Base-by-base conservation (phyloP, 2,113 vertebrate species). In the Penelope pileata region DNA sequence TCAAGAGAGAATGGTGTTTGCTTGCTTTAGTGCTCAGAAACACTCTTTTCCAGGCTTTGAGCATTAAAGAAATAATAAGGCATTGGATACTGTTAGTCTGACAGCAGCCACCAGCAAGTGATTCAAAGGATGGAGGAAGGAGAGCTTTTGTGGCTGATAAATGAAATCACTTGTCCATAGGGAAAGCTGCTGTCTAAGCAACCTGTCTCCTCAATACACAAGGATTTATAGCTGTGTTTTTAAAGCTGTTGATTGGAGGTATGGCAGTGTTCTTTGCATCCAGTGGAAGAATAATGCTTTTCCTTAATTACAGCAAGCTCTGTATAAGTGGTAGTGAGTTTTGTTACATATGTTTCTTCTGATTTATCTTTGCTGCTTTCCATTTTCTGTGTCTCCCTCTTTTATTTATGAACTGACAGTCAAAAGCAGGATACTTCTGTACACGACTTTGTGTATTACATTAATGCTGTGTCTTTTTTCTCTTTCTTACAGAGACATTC, bases 371-470 rank as follows among this genome's bases (percentile, higher is more conserved):
- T 53, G 64, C 82, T 47, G 34, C 26, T 70, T 51, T 56, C 36
- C 5, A 6, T 89, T 80, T 75, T 64, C 43, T 75, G 7, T 64
- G 29, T 75, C 48, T 80, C 62, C 27, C 42, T 12, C 60, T 67
- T 48, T n/a, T 79, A 40, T 58, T 63, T 56, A 48, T 60, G 16
- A 76, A 40, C 58, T 62, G 56, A 40, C 11, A 18, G 6, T 50
- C 70, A 67, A 36, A 72, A 70, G 8, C 22, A 43, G 34, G 64
- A n/a, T 16, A n/a, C 30, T 48, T 69, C 12, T 3, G 0, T 79
- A 6, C 36, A 9, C 83, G 16, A 30, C 83, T 63, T 15, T 6
- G 16, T 1, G 0, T 38, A 3, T 3, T 58, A n/a, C 4, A 1
- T 58, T 81, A 16, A 9, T 87, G 36, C 17, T 2, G 0, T 45